Percentiles rank a stretch among this genome's conserved stretches.
phyloP scores from a whole-genome alignment of 2,113 vertebrate species.

The Turdus rufiventris region DNA sequence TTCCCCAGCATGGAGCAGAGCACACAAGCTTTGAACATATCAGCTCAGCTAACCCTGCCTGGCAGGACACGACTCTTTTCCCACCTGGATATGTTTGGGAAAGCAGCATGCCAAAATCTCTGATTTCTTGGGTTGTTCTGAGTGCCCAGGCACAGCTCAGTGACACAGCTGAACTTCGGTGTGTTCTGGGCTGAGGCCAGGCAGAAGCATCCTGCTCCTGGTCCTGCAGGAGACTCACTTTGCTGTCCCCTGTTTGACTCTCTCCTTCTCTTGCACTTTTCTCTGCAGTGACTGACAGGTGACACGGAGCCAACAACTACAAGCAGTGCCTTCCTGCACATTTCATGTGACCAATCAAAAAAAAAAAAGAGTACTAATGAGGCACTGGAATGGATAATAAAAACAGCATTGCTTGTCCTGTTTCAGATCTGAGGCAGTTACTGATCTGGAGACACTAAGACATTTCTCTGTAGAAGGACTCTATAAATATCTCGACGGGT shows the following conservation, averaged over 20 bases:
- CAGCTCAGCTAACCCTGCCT: not conserved
- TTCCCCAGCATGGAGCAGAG: not conserved
- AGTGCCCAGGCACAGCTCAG: not conserved
- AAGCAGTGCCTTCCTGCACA: not conserved
- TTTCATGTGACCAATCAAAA: not conserved
- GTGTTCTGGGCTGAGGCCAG: not conserved
- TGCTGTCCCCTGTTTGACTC: not conserved
- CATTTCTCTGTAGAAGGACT: not conserved
- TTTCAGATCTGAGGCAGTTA: constrained; percentile 12
- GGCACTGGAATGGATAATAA: not conserved
- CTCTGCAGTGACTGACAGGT: not conserved
- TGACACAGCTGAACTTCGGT: not conserved
- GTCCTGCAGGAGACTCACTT: not conserved
- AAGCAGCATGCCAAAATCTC: not conserved
- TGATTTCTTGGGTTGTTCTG: not conserved
- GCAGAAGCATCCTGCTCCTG: not conserved
- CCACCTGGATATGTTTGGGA: fast-evolving
- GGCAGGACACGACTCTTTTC: not conserved
- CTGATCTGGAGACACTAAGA: constrained; percentile 16
- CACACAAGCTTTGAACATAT: not conserved
- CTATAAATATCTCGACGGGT: constrained; percentile 36
- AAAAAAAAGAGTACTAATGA: not conserved
- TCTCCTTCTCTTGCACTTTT: not conserved
- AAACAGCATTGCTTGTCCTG: not conserved
- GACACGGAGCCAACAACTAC: not conserved